Base-by-base conservation (phyloP, 2,113 vertebrate genomes). In the Prochilodus magdalenae region DNA sequence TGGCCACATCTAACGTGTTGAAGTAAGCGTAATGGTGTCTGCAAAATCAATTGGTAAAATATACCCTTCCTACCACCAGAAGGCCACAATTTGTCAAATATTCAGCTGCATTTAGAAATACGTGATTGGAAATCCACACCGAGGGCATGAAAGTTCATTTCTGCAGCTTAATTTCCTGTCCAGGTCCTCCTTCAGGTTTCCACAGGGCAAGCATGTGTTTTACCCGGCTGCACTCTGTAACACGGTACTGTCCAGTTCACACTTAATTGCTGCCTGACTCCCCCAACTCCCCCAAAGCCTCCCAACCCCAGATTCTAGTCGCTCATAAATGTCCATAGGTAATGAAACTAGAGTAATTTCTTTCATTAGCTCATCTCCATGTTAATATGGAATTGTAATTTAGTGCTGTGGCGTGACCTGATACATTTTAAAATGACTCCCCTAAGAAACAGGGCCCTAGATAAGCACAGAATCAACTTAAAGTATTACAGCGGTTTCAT, bases 361-460 rank as follows among this genome's bases (percentile, higher is more conserved):
- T 86, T 81, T 84, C 79, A 84, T 86, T 86, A 86, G 55, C 70
- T 65, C 80, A 84, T 63, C 65, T 80, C 76, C 65, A 76, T 86
- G 65, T 73, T 79, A 84, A 75, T 72, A 82, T 30, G 44, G 85
- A 65, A 47, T 47, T 74, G 82, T 72, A 73, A 79, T 82, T 78
- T 53, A 79, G 82, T 60, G 27, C 71, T 84, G 51, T 69, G 24
- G 65, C 73, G 29, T 65, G 60, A 83, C 77, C 73, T 66, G 83
- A 76, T 77, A 81, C 30, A 75, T 57, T 81, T 30, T 36, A 82
- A 84, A 82, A 82, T 20, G 12, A 75, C 30, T 53, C 80, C 80
- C 76, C 60, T 29, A 79, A 82, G 80, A 40, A 74, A 71, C 71
- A 6, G 24, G 18, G 51, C 13, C 30, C 15, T 47, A 80, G 79